Conservation (phyloP, 2,113 vertebrate species). For the Trogon melanurus region DNA sequence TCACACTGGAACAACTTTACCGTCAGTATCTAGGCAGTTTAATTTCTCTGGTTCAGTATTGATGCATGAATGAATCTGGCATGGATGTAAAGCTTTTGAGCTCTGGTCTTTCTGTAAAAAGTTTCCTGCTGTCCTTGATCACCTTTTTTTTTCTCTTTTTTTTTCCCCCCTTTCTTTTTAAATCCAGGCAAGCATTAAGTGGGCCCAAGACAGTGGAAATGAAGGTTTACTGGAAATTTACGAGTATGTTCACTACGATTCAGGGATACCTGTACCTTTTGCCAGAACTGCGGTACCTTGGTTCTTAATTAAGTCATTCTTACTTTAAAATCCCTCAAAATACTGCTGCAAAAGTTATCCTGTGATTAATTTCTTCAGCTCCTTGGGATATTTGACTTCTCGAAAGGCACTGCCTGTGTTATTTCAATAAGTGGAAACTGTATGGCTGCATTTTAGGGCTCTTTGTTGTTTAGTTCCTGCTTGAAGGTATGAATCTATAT, state of each 20-base stretch:
- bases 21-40: not conserved
- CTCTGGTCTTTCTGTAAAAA: not conserved
- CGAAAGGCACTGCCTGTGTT: not conserved
- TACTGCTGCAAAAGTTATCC: not conserved
- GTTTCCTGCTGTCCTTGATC: not conserved
- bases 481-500: not conserved
- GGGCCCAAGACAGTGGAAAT: not conserved
- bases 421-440: not conserved
- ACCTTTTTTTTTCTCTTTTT: too few relatives aligned
- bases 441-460: not conserved
- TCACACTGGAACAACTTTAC: not conserved
- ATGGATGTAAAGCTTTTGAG: not conserved
- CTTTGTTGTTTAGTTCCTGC: not conserved
- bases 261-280: not conserved
- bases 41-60: not conserved
- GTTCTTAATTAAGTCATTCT: not conserved
- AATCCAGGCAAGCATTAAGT: not conserved
- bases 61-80: not conserved
- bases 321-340: not conserved
- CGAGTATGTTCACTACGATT: not conserved
- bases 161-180: not conserved
- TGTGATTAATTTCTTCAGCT: not conserved
- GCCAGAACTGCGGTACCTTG: not conserved
- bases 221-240: not conserved
- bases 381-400: not conserved